phyloP scores from a whole-genome alignment of 2,113 vertebrate species.

The Tretioscincus oriximinensis region DNA sequence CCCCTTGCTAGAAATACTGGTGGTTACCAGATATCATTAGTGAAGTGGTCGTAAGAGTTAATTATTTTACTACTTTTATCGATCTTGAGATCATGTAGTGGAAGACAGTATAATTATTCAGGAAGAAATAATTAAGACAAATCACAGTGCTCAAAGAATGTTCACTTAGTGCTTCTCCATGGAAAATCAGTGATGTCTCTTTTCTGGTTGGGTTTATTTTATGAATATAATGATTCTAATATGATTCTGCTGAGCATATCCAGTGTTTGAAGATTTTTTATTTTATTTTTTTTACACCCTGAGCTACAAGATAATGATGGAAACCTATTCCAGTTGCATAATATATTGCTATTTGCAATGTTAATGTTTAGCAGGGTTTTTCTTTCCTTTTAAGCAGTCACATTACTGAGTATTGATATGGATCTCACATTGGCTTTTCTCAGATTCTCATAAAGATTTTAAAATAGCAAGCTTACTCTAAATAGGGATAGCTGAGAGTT shows the following conservation, averaged over 20 bases:
- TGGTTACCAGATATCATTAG: too few relatives aligned
- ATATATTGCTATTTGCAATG: neutral
- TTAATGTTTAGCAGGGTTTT: too few relatives aligned
- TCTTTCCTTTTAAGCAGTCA: neutral
- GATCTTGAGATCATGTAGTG: too few relatives aligned
- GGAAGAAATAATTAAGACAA: neutral
- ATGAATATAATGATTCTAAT: neutral
- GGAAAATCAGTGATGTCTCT: neutral
- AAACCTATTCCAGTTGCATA: neutral
- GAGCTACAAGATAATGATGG: neutral
- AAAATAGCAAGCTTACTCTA: neutral
- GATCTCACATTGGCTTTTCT: neutral
- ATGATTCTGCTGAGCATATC: neutral
- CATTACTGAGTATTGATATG: neutral
- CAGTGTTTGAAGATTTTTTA: neutral
- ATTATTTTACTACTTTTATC: too few relatives aligned
- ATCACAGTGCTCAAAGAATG: neutral
- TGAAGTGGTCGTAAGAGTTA: too few relatives aligned
- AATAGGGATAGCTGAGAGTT: neutral
- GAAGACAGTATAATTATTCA: neutral
- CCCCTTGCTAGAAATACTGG: too few relatives aligned
- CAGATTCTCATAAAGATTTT: neutral
- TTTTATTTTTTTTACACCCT: too few relatives aligned
- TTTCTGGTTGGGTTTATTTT: neutral
- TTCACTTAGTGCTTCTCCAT: neutral